Evolutionary conservation across 2,113 vertebrate genomes (phyloP).

Genomic region (Oreochromis tanganicae): DNA sequence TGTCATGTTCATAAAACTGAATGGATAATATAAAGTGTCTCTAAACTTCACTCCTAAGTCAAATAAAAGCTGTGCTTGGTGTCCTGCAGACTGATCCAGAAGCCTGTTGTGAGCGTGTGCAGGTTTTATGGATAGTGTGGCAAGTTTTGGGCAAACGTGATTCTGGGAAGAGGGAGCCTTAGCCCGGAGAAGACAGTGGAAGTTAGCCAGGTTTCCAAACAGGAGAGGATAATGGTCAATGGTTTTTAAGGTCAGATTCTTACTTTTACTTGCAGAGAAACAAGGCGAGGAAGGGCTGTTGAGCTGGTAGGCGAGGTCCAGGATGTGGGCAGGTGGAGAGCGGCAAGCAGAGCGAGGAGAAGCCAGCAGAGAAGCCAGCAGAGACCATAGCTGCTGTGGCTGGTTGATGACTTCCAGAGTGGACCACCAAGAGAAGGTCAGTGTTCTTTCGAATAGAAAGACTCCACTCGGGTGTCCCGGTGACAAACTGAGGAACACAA

Average conservation of each 20-base stretch:
- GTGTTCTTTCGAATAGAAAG: fast-evolving
- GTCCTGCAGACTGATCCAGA: not conserved
- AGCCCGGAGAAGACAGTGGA: not conserved
- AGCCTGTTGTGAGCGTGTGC: not conserved
- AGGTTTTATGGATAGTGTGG: not conserved
- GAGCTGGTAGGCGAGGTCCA: not conserved
- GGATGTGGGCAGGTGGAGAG: not conserved
- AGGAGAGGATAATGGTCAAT: not conserved
- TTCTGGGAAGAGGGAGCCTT: not conserved
- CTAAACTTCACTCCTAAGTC: not conserved
- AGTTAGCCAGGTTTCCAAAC: not conserved
- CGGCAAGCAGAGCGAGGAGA: not conserved
- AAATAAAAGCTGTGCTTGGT: not conserved
- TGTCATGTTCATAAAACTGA: not conserved
- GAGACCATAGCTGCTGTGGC: not conserved
- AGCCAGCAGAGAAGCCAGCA: not conserved
- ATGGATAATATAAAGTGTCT: not conserved
- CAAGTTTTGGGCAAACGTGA: not conserved
- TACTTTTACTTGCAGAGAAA: not conserved
- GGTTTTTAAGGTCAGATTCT: not conserved
- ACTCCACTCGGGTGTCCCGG: not conserved
- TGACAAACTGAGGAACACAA: not conserved
- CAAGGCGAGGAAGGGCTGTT: fast-evolving
- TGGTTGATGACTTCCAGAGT: not conserved
- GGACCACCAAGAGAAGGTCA: not conserved